A percentile compares a stretch with the other conserved stretches of the same genome.
Conservation (phyloP, 2,888 invertebrate genomes). For the Epistrophella euchroma region DNA sequence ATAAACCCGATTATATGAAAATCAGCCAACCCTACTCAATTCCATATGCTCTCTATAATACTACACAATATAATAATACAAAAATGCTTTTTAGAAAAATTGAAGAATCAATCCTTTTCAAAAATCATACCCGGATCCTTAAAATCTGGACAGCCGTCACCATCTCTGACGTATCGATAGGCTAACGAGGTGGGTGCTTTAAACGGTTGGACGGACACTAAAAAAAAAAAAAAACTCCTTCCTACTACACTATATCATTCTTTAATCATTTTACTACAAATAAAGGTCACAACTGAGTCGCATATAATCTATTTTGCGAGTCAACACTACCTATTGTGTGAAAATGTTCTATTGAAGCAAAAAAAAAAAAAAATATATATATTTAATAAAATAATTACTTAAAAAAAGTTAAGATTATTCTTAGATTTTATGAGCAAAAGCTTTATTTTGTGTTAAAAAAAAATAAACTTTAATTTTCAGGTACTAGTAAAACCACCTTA, state of each 20-base stretch:
- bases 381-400: too few species aligned
- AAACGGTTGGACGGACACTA: slow-evolving; percentile 36
- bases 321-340: too few species aligned
- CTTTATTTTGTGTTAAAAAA: background rate
- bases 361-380: too few species aligned
- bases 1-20: slow-evolving; percentile 22
- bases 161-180: slow-evolving; percentile 40
- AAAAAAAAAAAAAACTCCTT: background rate
- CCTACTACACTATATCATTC: background rate
- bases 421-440: background rate
- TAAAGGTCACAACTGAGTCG: background rate
- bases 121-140: slow-evolving; percentile 43
- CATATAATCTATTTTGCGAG: background rate
- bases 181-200: slow-evolving; percentile 54
- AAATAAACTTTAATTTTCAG: too few species aligned
- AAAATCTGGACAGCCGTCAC: slow-evolving; percentile 45
- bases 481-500: too few species aligned
- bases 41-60: slow-evolving; percentile 11
- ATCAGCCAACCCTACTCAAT: slow-evolving; percentile 26
- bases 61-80: slow-evolving; percentile 23
- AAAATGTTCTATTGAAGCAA: too few species aligned
- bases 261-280: slow-evolving; percentile 1
- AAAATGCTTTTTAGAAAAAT: slow-evolving; percentile 15
- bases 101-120: slow-evolving; percentile 46
- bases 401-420: too few species aligned